Conservation (phyloP, 2,113 vertebrate genomes). For the Microtus pennsylvanicus region DNA sequence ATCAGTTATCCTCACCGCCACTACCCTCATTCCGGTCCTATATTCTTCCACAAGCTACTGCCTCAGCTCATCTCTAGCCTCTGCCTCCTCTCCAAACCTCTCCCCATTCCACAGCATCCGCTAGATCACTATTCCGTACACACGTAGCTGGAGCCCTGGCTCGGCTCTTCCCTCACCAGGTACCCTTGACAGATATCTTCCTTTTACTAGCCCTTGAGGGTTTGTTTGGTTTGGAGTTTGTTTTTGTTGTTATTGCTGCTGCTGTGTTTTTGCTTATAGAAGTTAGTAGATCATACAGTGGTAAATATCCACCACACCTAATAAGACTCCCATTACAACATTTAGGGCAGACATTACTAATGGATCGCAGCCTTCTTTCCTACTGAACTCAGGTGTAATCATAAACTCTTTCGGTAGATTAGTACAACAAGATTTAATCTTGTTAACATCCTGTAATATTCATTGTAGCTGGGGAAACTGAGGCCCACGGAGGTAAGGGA, state of each 20-base stretch:
- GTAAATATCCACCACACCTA: not conserved
- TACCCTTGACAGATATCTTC: not conserved
- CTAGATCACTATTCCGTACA: not conserved
- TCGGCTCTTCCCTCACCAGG: conserved; percentile 9
- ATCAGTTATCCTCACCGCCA: conserved; percentile 11
- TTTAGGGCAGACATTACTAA: not conserved
- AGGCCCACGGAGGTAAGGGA: not conserved
- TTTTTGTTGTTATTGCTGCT: no score
- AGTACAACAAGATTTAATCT: not conserved
- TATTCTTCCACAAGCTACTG: not conserved
- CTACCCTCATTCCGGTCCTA: not conserved
- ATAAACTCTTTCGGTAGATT: not conserved
- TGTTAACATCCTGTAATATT: conserved; percentile 13
- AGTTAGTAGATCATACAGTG: not conserved
- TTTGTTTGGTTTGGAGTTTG: not conserved
- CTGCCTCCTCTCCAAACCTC: not conserved
- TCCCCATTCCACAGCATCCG: not conserved
- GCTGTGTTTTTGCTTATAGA: not conserved
- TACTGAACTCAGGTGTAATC: not conserved
- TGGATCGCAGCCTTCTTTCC: conserved; percentile 2
- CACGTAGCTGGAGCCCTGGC: not conserved
- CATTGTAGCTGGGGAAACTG: not conserved
- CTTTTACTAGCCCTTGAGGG: not conserved
- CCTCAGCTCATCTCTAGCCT: conserved; percentile 7
- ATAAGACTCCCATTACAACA: not conserved